Base-by-base conservation (phyloP, 2,888 invertebrate genomes). In the Temnothorax rugatulus region DNA sequence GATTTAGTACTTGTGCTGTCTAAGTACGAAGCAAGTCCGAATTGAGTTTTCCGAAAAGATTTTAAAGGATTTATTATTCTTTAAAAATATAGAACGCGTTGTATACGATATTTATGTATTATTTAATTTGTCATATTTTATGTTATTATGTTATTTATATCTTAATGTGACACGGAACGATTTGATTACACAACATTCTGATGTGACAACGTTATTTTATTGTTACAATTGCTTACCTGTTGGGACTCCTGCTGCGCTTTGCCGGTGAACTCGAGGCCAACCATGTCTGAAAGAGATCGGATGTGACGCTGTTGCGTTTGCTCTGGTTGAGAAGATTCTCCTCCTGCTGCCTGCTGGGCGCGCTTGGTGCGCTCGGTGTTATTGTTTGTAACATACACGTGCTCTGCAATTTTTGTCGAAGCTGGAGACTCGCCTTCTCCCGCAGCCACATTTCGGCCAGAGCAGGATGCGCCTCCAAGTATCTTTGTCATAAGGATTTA, bases 231-330 rank as follows among this genome's bases (percentile, higher is more conserved):
- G 41, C 44, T 91, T 87, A 95, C 95, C 94, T 94, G 92, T 92
- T 93, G 9, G 94, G 94, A 84, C 94, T 95, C 83, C 89, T 93
- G 86, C 93, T 93, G 73, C 97, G 96, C 96, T 97, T 97, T 93
- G 97, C 96, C 8, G 98, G 97, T 4, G 95, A 95, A 74, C 97
- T 97, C 47, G 97, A 97, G 52, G 97, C 96, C 93, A 98, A 95
- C 98, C 98, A 98, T 88, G 97, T 96, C 93, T 98, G 98, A 95
- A 98, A 98, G 87, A 98, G 96, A 94, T 98, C 98, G 88, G 98
- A 97, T 64, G 97, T 97, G 89, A 98, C 97, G 66, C 97, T 97
- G 66, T 97, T 97, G 86, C 97, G 93, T 92, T 95, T 93, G 89
- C 92, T 92, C 84, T 94, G 89, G 83, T 84, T 90, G 81, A 93